These are phyloP conservation scores for Setophaga petechia DNA, from an alignment of 2,113 vertebrate species.

Conservation along the genomic window DNA sequence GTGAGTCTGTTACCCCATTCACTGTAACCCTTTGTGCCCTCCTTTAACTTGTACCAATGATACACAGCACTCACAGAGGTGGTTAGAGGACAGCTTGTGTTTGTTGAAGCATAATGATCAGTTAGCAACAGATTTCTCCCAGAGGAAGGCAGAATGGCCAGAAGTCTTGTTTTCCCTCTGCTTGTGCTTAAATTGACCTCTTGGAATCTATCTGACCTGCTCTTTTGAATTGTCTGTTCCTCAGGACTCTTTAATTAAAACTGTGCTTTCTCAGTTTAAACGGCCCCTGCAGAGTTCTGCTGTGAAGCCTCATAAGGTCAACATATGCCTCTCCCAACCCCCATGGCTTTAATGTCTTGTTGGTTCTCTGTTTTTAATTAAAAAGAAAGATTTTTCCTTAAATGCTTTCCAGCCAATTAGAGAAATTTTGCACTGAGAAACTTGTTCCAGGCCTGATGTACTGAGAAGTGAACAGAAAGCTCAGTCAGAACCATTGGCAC, in stretches of 20 bases:
- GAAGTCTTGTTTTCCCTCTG: conserved; percentile 49
- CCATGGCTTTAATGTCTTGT: conserved; percentile 58
- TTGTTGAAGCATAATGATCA: background rate
- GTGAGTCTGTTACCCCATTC: background rate
- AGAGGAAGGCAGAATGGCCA: conserved; percentile 36
- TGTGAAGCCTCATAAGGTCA: conserved; percentile 69
- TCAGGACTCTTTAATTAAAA: conserved; percentile 70
- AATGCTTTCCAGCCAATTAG: conserved; percentile 67
- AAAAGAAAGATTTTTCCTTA: conserved; percentile 57
- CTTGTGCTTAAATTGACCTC: conserved; percentile 63
- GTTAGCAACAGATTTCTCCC: conserved; percentile 32
- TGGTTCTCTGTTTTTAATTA: conserved; percentile 70
- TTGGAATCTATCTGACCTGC: conserved; percentile 65
- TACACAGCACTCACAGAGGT: background rate
- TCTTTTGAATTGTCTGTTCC: conserved; percentile 66
- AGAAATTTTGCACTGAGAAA: conserved; percentile 55
- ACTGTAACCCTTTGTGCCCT: background rate
- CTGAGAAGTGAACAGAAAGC: conserved; percentile 54
- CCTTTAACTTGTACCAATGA: background rate
- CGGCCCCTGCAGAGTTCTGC: conserved; percentile 61
- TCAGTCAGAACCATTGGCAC: conserved; percentile 34
- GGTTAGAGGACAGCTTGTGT: background rate
- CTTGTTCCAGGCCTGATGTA: conserved; percentile 47
- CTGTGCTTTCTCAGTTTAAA: conserved; percentile 68
- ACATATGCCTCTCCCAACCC: conserved; percentile 64